phyloP scores from a whole-genome alignment of 2,797 vertebrate genomes.

The Acestrorhynchus altus region DNA sequence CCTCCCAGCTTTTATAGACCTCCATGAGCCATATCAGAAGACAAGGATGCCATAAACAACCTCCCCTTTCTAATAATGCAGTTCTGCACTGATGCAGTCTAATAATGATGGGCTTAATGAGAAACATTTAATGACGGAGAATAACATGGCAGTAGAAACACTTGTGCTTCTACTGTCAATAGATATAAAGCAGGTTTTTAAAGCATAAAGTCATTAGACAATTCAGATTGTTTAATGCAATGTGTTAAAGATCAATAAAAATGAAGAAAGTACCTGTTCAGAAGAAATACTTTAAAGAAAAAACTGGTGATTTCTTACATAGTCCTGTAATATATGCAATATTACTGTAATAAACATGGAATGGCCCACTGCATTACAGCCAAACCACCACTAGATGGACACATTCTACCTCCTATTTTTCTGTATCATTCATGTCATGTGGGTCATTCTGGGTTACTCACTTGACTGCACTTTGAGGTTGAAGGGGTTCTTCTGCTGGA shows the following conservation, averaged over 20 bases:
- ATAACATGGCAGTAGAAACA: too few species aligned
- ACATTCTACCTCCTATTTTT: constrained; percentile 11
- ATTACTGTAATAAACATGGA: too few species aligned
- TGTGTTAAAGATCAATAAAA: not conserved
- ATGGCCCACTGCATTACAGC: not conserved
- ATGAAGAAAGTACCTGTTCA: not conserved
- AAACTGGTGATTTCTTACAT: too few species aligned
- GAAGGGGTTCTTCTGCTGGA: constrained; percentile 97
- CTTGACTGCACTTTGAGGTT: constrained; percentile 91
- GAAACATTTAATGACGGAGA: not conserved
- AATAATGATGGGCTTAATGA: not conserved
- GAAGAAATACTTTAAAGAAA: not conserved
- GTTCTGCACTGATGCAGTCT: not conserved
- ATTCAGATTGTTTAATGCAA: too few species aligned
- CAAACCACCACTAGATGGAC: constrained; percentile 48
- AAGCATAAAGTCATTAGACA: not conserved
- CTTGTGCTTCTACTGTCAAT: too few species aligned
- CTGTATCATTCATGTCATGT: not conserved
- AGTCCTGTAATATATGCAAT: too few species aligned
- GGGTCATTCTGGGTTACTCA: constrained; percentile 75
- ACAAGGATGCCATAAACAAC: not conserved
- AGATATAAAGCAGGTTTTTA: too few species aligned
- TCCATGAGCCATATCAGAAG: not conserved
- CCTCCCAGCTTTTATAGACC: not conserved
- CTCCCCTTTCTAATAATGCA: not conserved